Evolutionary conservation across 1,140 invertebrate species (phyloP).

Genomic region (Lamellibrachia luymesi): DNA sequence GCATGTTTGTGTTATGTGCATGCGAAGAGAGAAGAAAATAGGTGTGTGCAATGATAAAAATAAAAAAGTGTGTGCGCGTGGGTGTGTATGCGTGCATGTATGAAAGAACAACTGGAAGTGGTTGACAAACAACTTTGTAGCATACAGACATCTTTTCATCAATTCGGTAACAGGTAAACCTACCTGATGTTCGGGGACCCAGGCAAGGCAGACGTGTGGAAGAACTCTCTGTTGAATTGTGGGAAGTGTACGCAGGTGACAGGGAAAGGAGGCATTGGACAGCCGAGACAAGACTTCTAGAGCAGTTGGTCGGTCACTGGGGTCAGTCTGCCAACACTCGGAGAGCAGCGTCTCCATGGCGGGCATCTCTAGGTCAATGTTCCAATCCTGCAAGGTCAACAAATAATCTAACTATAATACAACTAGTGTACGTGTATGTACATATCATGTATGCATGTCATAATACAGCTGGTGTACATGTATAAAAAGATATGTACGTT

Average conservation of each 20-base stretch:
- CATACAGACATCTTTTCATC: neutral
- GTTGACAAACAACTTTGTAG: neutral
- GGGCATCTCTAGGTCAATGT: constrained; percentile 39
- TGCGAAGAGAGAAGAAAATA: no score
- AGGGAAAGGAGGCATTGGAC: constrained; percentile 25
- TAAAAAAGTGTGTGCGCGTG: no score
- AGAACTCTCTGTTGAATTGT: neutral
- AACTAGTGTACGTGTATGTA: neutral
- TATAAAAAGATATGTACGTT: neutral
- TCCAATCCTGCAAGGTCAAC: constrained; percentile 40
- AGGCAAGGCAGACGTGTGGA: neutral
- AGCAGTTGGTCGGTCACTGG: constrained; percentile 36
- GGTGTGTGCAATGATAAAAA: no score
- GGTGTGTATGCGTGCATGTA: no score
- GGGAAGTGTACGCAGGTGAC: neutral
- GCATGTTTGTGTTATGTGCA: neutral
- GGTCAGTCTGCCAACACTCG: constrained; percentile 35
- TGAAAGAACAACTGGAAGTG: no score
- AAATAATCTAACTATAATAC: neutral
- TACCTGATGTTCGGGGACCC: neutral
- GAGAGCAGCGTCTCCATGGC: constrained; percentile 39
- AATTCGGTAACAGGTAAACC: neutral
- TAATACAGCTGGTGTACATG: neutral
- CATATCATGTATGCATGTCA: no score
- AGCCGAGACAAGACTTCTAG: constrained; percentile 30